phyloP scores from a whole-genome alignment of 2,888 invertebrate genomes.

The Trachelus tabidus region DNA sequence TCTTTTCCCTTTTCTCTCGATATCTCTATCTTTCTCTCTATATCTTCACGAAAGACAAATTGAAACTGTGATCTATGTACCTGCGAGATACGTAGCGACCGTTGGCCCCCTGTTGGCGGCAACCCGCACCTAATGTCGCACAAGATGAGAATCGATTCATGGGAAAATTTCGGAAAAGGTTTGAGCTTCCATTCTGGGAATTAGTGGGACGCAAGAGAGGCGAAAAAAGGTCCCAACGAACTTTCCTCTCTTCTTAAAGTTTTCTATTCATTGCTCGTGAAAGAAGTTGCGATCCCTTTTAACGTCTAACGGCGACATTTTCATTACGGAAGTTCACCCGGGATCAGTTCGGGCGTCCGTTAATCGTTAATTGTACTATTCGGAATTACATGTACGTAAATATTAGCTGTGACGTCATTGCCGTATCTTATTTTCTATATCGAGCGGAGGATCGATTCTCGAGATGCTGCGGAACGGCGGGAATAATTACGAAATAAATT shows the following conservation, averaged over 20 bases:
- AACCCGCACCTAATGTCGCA: not conserved
- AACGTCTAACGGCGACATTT: no score
- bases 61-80: not conserved
- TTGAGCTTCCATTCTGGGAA: not conserved
- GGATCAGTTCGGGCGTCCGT: no score
- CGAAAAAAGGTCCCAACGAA: no score
- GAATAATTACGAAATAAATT: conserved; percentile 2
- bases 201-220: not conserved
- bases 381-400: no score
- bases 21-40: not conserved
- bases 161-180: not conserved
- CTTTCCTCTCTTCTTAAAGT: no score
- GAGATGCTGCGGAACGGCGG: not conserved
- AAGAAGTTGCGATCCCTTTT: no score
- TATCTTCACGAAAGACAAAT: not conserved
- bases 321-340: no score
- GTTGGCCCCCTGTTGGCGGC: not conserved
- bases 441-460: no score
- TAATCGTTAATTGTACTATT: no score
- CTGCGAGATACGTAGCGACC: not conserved
- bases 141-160: not conserved
- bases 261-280: no score
- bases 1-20: not conserved
- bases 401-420: no score
- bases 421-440: no score